Evolutionary conservation across 2,113 vertebrate species (phyloP), one percentile per base, ranked within the genome.

Genomic region (Oplegnathus fasciatus): DNA sequence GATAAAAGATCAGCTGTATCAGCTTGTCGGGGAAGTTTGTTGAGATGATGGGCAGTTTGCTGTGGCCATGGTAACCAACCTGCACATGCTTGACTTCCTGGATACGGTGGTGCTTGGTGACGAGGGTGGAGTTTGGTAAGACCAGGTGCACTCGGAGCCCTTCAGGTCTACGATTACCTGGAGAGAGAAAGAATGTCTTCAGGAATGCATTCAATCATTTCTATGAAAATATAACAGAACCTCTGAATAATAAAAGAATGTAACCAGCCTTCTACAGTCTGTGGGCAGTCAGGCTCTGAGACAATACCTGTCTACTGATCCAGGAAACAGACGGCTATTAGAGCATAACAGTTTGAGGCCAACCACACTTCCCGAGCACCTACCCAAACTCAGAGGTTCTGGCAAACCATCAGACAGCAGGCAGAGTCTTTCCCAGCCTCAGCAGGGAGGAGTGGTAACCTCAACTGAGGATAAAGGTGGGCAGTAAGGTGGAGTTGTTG

Each of bases 1-100:
- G 37, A 32, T 24, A 9, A 3, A 2, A 3, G 5, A 58, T 6
- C 6, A 54, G 15, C 1, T 9, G 3, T 1, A 4, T 20, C 24
- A 14, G 46, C 24, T 28, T 40, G 24, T 54, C 40, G 30, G 6
- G 26, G 37, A 18, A 14, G 37, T 55, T 34, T 34, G n/a, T 6
- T 44, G 2, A 20, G 26, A 17, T 32, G 22, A 69, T 4, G 22
- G 26, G 9, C 5, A 24, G 46, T 32, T 40, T 66, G 20, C 11
- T 75, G 50, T 60, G 0, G n/a, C 54, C 44, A 44, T 37, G 75
- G 26, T 22, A 57, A 93, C 96, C 90, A 93, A 99, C 98, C 98
- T 99, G 96, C 97, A 98, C 93, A 99, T 97, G 83, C 98, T 99
- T 48, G 97, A 98, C 93, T 99, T 99, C 91, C 98, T 96, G 91